Percentiles rank a stretch among this genome's conserved stretches.
Evolutionary conservation across 1,140 invertebrate genomes (phyloP).

Genomic region (Drosophila leontia): DNA sequence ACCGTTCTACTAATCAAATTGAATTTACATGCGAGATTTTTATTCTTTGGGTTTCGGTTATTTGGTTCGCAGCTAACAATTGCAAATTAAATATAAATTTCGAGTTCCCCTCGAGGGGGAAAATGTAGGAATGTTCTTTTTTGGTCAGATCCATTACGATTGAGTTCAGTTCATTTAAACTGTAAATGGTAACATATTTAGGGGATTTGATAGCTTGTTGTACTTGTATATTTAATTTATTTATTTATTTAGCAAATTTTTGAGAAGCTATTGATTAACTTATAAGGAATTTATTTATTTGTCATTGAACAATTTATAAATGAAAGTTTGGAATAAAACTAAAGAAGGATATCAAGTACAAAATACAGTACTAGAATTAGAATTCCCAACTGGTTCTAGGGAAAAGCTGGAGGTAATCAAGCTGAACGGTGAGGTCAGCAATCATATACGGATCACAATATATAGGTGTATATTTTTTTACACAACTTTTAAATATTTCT

Average conservation of each 20-base stretch:
- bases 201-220: neutral
- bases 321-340: neutral
- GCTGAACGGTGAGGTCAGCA: neutral
- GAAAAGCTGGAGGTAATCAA: neutral
- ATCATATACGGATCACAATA: neutral
- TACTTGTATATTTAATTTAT: too few relatives aligned
- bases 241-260: too few relatives aligned
- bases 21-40: constrained; percentile 46
- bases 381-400: neutral
- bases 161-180: constrained; percentile 44
- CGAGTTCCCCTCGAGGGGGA: neutral
- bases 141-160: constrained; percentile 30
- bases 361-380: neutral
- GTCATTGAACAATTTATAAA: too few relatives aligned
- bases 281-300: neutral
- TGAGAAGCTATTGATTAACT: too few relatives aligned
- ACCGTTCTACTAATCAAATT: constrained; percentile 38
- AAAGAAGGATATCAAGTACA: neutral
- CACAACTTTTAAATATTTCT: neutral
- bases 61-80: constrained; percentile 40
- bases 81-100: constrained; percentile 62
- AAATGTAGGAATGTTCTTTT: constrained; percentile 15
- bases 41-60: constrained; percentile 14
- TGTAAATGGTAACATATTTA: constrained; percentile 4
- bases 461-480: neutral